phyloP scores from a whole-genome alignment of 2,797 vertebrate species.

The Danionella dracula region DNA sequence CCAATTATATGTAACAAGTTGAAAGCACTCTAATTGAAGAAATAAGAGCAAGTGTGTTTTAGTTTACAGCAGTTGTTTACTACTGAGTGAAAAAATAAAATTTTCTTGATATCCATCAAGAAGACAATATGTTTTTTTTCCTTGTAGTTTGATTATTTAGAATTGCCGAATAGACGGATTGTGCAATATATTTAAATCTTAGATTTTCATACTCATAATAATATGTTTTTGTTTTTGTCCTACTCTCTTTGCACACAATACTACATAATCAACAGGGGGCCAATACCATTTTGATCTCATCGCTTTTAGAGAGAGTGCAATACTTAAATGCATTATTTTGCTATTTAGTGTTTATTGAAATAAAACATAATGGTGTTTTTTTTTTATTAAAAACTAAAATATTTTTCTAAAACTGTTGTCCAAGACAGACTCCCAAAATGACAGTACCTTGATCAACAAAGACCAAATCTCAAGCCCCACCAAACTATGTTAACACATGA shows the following conservation, averaged over 20 bases:
- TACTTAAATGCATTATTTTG: too few species aligned
- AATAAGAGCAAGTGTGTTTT: background rate
- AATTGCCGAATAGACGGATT: background rate
- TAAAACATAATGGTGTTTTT: too few species aligned
- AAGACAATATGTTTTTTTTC: too few species aligned
- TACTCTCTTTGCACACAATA: background rate
- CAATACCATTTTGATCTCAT: background rate
- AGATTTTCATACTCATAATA: background rate
- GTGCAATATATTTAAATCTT: background rate
- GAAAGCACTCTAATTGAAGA: background rate
- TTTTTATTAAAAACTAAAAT: too few species aligned
- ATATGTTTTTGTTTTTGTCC: background rate
- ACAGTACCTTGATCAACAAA: too few species aligned
- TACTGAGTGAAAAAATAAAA: background rate
- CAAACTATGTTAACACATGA: too few species aligned
- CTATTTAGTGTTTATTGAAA: too few species aligned
- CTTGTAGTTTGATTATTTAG: background rate
- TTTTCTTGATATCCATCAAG: too few species aligned
- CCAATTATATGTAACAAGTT: constrained; percentile 4
- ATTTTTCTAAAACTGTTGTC: too few species aligned
- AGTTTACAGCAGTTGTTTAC: background rate
- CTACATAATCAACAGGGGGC: constrained; percentile 4
- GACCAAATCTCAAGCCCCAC: too few species aligned
- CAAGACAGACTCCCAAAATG: too few species aligned
- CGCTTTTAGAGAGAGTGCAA: background rate